Percentiles rank a stretch among this genome's conserved stretches.
Conservation (phyloP, 2,888 invertebrate species). For the Hemicrepidius hirtus region DNA sequence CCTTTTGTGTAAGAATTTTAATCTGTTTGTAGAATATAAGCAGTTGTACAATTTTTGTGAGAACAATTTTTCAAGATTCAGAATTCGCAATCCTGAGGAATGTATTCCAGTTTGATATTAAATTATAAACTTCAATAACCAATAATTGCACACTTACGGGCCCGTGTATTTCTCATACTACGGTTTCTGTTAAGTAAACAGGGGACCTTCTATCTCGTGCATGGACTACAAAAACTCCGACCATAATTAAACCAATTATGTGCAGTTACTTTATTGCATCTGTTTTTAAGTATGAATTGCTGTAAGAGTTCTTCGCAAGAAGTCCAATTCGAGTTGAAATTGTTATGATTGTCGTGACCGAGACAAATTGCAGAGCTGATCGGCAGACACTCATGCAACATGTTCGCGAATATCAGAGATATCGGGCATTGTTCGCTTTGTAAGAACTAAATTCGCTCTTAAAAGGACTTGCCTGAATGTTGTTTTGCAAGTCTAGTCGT, state of each 20-base stretch:
- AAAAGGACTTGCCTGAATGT: constrained; percentile 32
- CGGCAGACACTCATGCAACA: constrained; percentile 41
- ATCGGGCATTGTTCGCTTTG: constrained; percentile 40
- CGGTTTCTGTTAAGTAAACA: neutral
- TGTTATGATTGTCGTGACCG: constrained; percentile 48
- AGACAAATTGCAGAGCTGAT: constrained; percentile 49
- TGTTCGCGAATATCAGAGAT: constrained; percentile 33
- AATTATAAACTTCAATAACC: constrained; percentile 14
- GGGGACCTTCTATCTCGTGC: constrained; percentile 10
- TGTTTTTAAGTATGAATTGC: constrained; percentile 18
- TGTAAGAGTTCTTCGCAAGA: constrained; percentile 22
- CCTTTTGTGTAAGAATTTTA: too few species aligned
- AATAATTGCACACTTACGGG: constrained; percentile 23
- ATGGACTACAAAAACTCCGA: constrained; percentile 25
- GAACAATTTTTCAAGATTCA: too few species aligned
- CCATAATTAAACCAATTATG: constrained; percentile 37
- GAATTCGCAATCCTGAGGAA: too few species aligned
- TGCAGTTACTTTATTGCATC: constrained; percentile 33
- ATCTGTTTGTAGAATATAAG: too few species aligned
- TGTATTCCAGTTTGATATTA: neutral
- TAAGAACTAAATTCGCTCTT: constrained; percentile 35
- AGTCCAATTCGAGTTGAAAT: constrained; percentile 36
- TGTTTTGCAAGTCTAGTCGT: constrained; percentile 32
- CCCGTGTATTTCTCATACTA: constrained; percentile 10
- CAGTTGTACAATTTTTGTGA: too few species aligned